Evolutionary conservation across 1,140 invertebrate genomes (phyloP), one percentile per base, ranked within the genome.

Genomic region (Zeugodacus cucurbitae): DNA sequence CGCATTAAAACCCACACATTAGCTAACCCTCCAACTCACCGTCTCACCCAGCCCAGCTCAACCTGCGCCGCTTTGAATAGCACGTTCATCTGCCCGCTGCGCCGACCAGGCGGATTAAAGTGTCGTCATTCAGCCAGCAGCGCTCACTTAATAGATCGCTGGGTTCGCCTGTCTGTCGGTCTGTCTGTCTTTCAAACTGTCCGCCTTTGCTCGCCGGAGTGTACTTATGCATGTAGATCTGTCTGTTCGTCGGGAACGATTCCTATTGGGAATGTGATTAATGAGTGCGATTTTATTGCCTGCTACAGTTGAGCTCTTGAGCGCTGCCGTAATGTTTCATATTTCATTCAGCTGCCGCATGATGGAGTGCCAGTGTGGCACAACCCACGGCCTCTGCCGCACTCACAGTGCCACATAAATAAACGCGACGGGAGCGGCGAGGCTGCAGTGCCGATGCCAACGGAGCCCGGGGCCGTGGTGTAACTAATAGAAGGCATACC

Each of bases 291-390:
- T 82, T 54, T 82, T 82, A 82, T 48, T 82, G 32, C 64, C 29
- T 34, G 64, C 26, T 70, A 70, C 64, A 34, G 74, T 78, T 22
- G 70, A 78, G 41, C 41, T 78, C 41, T 78, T 82, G 41, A 48
- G 41, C 41, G n/a, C n/a, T 48, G 37, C 37, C 26, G 29, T 8
- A 82, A 82, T 82, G 74, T 82, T 82, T 82, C 74, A 82, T 82
- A 82, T 82, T 82, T 82, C 74, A 82, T 82, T n/a, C 74, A 82
- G 74, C 74, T 82, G 74, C 41, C 41, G 74, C 74, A 48, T 48
- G 41, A 37, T 48, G n/a, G 10, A 82, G 74, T 82, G 29, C 32
- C 17, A n/a, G 20, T 44, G 37, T 67, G 67, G 29, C 37, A 14
- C n/a, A 82, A 48, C 74, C 74, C 37, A 82, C 37, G 22, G 74